Percentiles rank a stretch among this genome's conserved stretches.
phyloP scores from a whole-genome alignment of 2,113 vertebrate genomes.

The Pachyramphus minor region DNA sequence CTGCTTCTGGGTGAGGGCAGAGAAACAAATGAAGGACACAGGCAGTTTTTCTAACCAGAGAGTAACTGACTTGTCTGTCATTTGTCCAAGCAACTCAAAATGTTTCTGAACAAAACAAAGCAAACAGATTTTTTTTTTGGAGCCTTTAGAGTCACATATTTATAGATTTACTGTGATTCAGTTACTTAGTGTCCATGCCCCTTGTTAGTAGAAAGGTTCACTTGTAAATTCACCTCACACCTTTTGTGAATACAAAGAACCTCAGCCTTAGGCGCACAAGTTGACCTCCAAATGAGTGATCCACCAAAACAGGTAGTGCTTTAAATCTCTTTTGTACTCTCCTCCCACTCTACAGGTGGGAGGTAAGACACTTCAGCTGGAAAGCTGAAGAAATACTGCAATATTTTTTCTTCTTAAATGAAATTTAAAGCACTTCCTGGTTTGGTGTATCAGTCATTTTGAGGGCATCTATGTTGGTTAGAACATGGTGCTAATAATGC shows the following conservation, averaged over 20 bases:
- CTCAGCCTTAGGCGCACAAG: neutral
- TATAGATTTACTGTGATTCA: neutral
- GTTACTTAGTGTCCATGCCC: neutral
- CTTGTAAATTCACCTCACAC: neutral
- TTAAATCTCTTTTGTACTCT: neutral
- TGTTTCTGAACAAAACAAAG: neutral
- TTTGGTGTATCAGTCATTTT: neutral
- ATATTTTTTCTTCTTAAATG: neutral
- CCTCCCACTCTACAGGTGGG: neutral
- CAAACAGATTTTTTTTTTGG: fast-evolving
- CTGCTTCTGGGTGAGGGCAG: neutral
- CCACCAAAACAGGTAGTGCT: neutral
- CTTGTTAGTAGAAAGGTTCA: neutral
- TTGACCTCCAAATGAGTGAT: neutral
- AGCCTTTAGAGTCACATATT: neutral
- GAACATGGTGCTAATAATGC: neutral
- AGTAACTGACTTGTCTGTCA: neutral
- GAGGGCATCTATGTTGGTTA: neutral
- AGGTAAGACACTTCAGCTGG: neutral
- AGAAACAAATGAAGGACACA: neutral
- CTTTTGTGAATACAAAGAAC: neutral
- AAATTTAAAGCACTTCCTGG: neutral
- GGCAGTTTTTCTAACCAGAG: neutral
- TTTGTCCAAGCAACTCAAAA: neutral
- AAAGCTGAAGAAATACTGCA: neutral